Evolutionary conservation across 92 coral and sea anemone genomes (phyloP).

Genomic region (Porites lobata): DNA sequence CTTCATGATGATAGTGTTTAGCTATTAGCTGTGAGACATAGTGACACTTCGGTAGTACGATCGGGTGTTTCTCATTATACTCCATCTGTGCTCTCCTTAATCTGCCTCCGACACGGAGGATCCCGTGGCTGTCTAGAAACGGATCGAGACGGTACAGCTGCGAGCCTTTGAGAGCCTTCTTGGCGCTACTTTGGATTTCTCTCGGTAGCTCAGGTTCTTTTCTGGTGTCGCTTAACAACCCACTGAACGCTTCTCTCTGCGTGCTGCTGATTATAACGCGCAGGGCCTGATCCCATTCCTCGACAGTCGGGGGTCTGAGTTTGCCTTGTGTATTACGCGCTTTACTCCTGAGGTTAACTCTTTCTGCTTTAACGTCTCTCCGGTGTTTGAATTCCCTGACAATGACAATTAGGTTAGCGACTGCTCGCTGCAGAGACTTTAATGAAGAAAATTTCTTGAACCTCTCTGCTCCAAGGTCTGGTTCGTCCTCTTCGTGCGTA

Average conservation of each 20-base stretch:
- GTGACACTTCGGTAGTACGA: constrained; percentile 51
- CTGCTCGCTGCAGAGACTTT: constrained; percentile 51
- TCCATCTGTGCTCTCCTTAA: constrained; percentile 53
- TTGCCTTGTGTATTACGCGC: background rate
- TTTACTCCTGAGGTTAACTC: constrained; percentile 5
- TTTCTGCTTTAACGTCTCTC: constrained; percentile 1
- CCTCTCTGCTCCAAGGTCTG: background rate
- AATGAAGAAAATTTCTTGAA: constrained; percentile 37
- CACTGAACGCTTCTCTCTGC: constrained; percentile 32
- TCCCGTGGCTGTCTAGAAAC: constrained; percentile 17
- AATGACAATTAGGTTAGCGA: constrained; percentile 43
- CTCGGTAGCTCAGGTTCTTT: constrained; percentile 44
- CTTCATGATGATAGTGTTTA: constrained; percentile 37
- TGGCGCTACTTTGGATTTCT: constrained; percentile 10
- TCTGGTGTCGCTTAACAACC: constrained; percentile 15
- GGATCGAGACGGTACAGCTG: constrained; percentile 21
- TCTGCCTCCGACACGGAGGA: constrained; percentile 24
- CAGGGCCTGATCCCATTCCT: constrained; percentile 35
- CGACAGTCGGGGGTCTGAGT: constrained; percentile 14
- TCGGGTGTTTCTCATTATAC: constrained; percentile 53
- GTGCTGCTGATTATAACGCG: constrained; percentile 22
- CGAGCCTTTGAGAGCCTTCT: constrained; percentile 23
- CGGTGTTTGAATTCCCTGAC: constrained; percentile 16
- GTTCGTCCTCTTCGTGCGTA: no score
- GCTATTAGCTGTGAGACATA: constrained; percentile 43